A percentile compares a stretch with the other conserved stretches of the same genome.
Evolutionary conservation across 2,797 vertebrate genomes (phyloP).

Genomic region (Argyrosomus regius): DNA sequence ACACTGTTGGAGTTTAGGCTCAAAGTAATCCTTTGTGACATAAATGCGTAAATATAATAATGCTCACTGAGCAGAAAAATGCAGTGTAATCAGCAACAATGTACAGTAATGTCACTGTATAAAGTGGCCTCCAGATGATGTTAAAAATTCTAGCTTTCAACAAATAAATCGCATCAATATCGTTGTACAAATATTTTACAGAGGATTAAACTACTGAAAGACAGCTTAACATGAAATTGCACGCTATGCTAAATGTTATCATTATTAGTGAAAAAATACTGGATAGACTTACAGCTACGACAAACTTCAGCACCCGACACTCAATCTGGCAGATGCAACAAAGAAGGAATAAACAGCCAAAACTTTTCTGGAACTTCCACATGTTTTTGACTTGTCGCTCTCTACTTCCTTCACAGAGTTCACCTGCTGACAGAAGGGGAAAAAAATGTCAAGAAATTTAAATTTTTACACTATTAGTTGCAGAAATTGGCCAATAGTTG

Average conservation of each 20-base stretch:
- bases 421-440: not conserved
- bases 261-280: not conserved
- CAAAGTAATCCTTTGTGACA: conserved; percentile 74
- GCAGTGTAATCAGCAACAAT: conserved; percentile 58
- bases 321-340: conserved; percentile 60
- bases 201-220: not conserved
- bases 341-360: conserved; percentile 62
- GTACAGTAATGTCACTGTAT: conserved; percentile 39
- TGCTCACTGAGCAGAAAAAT: conserved; percentile 59
- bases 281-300: conserved; percentile 75
- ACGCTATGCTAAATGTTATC: not conserved
- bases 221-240: conserved; percentile 4
- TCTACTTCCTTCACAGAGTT: conserved; percentile 25
- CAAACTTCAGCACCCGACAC: conserved; percentile 78
- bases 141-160: conserved; percentile 29
- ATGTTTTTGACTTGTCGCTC: conserved; percentile 51
- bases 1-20: conserved; percentile 69
- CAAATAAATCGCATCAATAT: conserved; percentile 32
- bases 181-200: conserved; percentile 8
- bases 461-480: not conserved
- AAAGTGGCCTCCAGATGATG: conserved; percentile 46
- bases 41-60: conserved; percentile 69
- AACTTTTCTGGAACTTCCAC: conserved; percentile 46
- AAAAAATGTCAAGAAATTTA: not conserved
- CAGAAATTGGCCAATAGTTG: not conserved